These are phyloP conservation scores for Ceramica pisi DNA, from an alignment of 2,888 invertebrate species.

Conservation along the genomic window DNA sequence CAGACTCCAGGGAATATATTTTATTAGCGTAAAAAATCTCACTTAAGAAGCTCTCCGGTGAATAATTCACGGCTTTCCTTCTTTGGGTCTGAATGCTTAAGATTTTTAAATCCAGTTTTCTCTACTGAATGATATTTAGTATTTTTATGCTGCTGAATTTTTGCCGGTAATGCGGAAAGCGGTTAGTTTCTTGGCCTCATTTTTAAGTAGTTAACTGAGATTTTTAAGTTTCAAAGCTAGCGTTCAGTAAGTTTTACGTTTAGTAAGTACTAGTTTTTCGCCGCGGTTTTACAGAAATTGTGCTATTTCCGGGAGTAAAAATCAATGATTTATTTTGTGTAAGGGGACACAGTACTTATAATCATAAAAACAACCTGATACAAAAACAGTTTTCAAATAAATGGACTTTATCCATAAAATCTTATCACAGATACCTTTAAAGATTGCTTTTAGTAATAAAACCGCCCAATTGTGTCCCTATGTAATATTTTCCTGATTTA, in stretches of 20 bases:
- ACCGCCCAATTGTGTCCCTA: no score
- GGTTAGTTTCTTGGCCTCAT: slow-evolving; percentile 18
- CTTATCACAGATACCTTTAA: no score
- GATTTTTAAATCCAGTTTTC: slow-evolving; percentile 54
- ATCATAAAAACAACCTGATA: neutral
- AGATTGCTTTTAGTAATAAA: no score
- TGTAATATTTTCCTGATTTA: no score
- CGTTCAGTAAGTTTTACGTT: neutral
- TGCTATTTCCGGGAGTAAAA: neutral
- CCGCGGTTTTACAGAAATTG: neutral
- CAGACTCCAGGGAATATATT: slow-evolving; percentile 42
- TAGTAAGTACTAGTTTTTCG: neutral
- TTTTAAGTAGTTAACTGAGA: neutral
- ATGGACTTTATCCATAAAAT: neutral
- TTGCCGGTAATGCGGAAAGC: neutral
- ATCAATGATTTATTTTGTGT: no score
- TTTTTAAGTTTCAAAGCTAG: neutral
- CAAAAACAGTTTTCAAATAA: neutral
- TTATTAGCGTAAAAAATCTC: slow-evolving; percentile 51
- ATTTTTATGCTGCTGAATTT: slow-evolving; percentile 15
- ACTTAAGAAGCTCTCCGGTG: slow-evolving; percentile 17
- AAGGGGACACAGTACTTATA: neutral
- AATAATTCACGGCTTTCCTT: slow-evolving; percentile 47
- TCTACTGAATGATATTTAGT: slow-evolving; percentile 50
- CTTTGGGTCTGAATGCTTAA: slow-evolving; percentile 36